Evolutionary conservation across 2,888 invertebrate genomes (phyloP).

Genomic region (Eudemis profundana): DNA sequence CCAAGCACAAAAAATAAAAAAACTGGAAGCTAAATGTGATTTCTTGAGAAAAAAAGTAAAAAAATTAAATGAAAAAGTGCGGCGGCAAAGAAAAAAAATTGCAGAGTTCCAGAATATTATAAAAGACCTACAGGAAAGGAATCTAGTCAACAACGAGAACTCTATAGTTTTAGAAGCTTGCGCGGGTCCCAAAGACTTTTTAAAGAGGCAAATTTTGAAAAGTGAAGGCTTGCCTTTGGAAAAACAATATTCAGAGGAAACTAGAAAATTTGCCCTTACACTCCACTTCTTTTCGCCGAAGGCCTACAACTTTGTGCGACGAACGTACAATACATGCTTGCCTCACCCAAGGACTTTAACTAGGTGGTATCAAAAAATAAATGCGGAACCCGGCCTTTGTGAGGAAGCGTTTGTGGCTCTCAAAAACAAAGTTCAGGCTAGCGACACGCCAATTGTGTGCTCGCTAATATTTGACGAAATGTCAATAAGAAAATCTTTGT

Average conservation of each 20-base stretch:
- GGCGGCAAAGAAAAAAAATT: slow-evolving; percentile 12
- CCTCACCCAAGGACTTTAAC: slow-evolving; percentile 38
- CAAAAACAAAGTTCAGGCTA: neutral
- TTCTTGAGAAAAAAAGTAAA: too few relatives aligned
- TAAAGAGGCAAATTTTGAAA: slow-evolving; percentile 34
- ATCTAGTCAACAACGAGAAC: neutral
- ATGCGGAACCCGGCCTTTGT: slow-evolving; percentile 41
- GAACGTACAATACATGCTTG: slow-evolving; percentile 31
- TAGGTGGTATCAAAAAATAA: slow-evolving; percentile 36
- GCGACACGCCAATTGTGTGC: neutral
- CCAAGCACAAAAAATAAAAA: too few relatives aligned
- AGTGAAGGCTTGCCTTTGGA: slow-evolving; percentile 30
- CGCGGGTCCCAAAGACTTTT: slow-evolving; percentile 25
- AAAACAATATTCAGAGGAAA: slow-evolving; percentile 30
- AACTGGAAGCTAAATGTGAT: too few relatives aligned
- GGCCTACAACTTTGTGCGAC: slow-evolving; percentile 39
- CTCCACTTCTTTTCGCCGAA: slow-evolving; percentile 20
- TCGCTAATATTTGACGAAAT: slow-evolving; percentile 43
- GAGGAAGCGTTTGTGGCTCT: slow-evolving; percentile 43
- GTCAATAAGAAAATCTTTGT: slow-evolving; percentile 44
- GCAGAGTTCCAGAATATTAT: neutral
- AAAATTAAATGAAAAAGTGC: slow-evolving; percentile 6
- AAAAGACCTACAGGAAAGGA: neutral
- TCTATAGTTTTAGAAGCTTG: slow-evolving; percentile 10
- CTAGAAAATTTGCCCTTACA: slow-evolving; percentile 17